phyloP scores from a whole-genome alignment of 1,140 invertebrate species.

The Caligus rogercresseyi region DNA sequence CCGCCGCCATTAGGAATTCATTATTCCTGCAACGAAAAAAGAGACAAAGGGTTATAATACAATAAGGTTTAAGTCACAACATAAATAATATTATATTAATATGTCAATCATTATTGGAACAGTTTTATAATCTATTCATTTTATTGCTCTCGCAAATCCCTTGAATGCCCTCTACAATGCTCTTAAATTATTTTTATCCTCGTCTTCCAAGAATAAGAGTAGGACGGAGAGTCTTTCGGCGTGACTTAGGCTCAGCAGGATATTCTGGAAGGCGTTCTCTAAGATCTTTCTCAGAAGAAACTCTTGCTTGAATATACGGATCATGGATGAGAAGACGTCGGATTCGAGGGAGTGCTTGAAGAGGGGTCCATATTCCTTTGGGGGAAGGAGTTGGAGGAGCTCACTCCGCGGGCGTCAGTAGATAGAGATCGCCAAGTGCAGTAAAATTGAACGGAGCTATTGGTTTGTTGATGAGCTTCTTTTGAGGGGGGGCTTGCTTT shows the following conservation, averaged over 20 bases:
- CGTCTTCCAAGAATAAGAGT: not conserved
- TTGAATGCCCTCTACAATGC: too few relatives aligned
- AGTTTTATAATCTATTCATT: too few relatives aligned
- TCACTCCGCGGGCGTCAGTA: not conserved
- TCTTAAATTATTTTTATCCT: slow-evolving; percentile 7
- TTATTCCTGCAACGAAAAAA: too few relatives aligned
- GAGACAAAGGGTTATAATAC: too few relatives aligned
- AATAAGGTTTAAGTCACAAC: too few relatives aligned
- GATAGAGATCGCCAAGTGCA: slow-evolving; percentile 15
- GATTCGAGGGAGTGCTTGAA: slow-evolving; percentile 11
- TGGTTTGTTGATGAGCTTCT: slow-evolving; percentile 12
- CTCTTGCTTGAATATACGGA: not conserved
- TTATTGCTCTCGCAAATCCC: too few relatives aligned
- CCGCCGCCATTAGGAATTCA: too few relatives aligned
- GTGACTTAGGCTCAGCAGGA: not conserved
- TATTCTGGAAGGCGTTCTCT: not conserved
- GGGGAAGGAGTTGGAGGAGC: not conserved
- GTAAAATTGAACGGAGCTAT: slow-evolving; percentile 19
- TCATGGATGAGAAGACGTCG: not conserved
- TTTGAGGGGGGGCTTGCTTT: slow-evolving; percentile 4
- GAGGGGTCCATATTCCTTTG: not conserved
- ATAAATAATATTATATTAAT: too few relatives aligned
- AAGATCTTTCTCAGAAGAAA: not conserved
- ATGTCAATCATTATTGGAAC: too few relatives aligned
- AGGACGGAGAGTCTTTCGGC: not conserved